Evolutionary conservation across 2,797 vertebrate species (phyloP), one percentile per base, ranked within the genome.

Genomic region (Falco novaeseelandiae): DNA sequence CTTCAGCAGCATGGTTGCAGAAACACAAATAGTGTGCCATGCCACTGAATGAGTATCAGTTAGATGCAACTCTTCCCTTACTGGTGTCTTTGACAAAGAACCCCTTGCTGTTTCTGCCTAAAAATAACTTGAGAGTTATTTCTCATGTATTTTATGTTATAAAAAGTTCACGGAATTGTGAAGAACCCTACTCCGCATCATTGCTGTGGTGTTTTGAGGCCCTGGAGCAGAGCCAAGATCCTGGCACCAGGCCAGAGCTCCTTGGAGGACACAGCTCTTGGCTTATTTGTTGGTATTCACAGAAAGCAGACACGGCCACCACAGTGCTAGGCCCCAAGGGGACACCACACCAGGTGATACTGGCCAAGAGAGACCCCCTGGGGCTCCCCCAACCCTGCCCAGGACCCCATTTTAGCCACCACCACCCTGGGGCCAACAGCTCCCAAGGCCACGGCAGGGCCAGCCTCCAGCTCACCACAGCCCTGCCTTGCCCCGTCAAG

Each of bases 341-440:
- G 40, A 40, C 46, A 65, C 5, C 20, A 14, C 12, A 12, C 12
- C 30, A 51, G 18, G 34, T 54, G 23, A 2, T 3, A 16, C 2
- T 3, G 16, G 14, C 23, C 44, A 48, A 46, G 38, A 26, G 18
- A n/a, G 27, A 51, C 11, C 4, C 40, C 6, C 11, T 7, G 4
- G 14, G 16, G 27, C 34, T 55, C 42, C 54, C 32, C 18, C 61
- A 44, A 0, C 30, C 5, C 29, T 7, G 20, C 22, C 40, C 59
- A 46, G 51, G 12, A 10, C 1, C 1, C 26, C 42, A 34, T 42
- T 29, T 57, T n/a, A 51, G 20, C 20, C 19, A 17, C 18, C 14
- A 12, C 18, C 22, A 17, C 0, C 10, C 14, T 6, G 2, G 3
- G 27, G 19, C 20, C 5, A 4, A 14, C 46, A 67, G 32, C 14